Base-by-base conservation (phyloP, 2,888 invertebrate species). In the Choristoneura rosaceana region DNA sequence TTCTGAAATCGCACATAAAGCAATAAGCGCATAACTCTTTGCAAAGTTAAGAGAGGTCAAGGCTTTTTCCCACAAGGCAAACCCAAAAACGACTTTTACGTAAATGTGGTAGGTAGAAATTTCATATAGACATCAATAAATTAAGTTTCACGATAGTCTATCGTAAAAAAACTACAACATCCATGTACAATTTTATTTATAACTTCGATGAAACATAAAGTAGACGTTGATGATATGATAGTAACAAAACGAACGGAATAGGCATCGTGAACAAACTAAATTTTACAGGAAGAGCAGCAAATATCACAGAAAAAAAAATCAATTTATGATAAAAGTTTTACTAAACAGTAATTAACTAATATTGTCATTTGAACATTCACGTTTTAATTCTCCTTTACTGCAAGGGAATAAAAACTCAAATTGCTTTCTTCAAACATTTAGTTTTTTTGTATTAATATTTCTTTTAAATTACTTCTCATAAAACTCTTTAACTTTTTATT, bases 281-380 rank as follows among this genome's bases (percentile, higher is more conserved):
- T 85, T 80, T 81, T 80, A 73, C 81, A 88, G 88, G 89, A 91
- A 90, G 89, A 90, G 79, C 84, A 71, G 66, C 2, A 25, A 2
- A 25, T 92, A 92, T 92, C 91, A 92, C 92, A 92, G 92, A 88
- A 82, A 88, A 78, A 76, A 25, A 88, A 79, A 78, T 75, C 82
- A 52, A 50, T 65, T 41, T 69, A 64, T 63, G 62, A 59, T 69
- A 64, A 71, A 12, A 68, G 60, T 52, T 41, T 58, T 33, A 61
- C 41, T 59, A 52, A 60, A 55, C 55, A 25, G 45, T 66, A 58
- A 63, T 14, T 7, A 68, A 71, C 62, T 63, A 70, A 73, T 73
- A 75, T 73, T 71, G 68, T 68, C 69, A 60, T 59, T 55, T 69
- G 65, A 58, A 74, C 65, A 74, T 68, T 67, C 52, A 67, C 12